Conservation (phyloP, 2,113 vertebrate species). For the Procavia capensis region DNA sequence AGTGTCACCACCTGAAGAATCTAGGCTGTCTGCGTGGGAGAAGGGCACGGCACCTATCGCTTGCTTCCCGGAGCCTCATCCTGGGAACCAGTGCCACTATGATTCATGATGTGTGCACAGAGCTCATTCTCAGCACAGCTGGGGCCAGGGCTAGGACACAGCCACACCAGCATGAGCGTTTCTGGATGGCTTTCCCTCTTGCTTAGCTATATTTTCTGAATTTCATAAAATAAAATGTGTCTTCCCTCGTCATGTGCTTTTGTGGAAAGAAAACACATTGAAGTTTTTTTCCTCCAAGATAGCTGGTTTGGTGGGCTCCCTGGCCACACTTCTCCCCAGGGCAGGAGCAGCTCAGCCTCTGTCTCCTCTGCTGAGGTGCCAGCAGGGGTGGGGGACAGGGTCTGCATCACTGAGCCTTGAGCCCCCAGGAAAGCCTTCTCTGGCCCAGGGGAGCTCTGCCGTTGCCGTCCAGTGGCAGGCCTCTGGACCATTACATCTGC, state of each 20-base stretch:
- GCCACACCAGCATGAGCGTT: fast-evolving
- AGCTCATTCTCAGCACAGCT: no score
- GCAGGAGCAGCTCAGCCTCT: not conserved
- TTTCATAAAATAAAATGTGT: fast-evolving
- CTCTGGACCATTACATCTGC: no score
- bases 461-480: fast-evolving
- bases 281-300: not conserved
- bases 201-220: fast-evolving
- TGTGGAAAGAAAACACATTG: fast-evolving
- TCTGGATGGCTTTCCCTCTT: fast-evolving
- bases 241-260: no score
- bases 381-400: not conserved
- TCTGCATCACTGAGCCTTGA: no score
- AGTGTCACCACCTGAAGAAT: no score
- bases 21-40: no score
- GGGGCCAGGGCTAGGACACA: not conserved
- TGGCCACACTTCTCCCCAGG: not conserved
- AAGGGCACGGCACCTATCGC: no score
- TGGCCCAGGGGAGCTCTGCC: no score
- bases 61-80: not conserved
- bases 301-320: not conserved
- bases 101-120: no score
- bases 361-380: not conserved
- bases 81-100: fast-evolving
- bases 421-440: not conserved